Percentiles rank a stretch among this genome's conserved stretches.
These are phyloP conservation scores for Eospalax fontanierii DNA, from an alignment of 2,797 vertebrate species.

Conservation along the genomic window DNA sequence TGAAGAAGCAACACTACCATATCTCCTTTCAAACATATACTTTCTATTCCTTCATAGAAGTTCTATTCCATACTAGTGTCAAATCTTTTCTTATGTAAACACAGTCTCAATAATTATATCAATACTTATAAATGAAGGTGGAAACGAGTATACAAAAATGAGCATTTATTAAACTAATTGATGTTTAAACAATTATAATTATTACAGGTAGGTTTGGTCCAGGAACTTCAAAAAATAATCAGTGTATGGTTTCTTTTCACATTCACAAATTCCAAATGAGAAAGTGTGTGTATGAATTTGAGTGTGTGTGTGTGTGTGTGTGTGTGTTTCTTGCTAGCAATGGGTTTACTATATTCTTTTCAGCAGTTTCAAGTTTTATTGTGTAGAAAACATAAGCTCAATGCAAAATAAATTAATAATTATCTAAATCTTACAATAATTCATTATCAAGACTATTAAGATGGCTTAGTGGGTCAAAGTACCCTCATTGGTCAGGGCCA, in stretches of 20 bases:
- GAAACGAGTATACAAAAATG: neutral
- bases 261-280: neutral
- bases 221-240: neutral
- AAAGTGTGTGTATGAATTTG: neutral
- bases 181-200: constrained; percentile 26
- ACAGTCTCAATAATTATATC: neutral
- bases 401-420: constrained; percentile 41
- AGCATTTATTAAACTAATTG: neutral
- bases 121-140: neutral
- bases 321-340: neutral
- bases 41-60: constrained; percentile 22
- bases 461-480: neutral
- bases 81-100: neutral
- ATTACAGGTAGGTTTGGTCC: neutral
- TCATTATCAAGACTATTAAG: neutral
- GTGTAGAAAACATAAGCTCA: constrained; percentile 30
- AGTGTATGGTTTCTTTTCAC: neutral
- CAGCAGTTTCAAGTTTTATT: neutral
- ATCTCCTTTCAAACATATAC: neutral
- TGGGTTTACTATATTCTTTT: neutral
- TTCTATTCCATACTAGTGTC: neutral
- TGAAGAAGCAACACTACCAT: neutral
- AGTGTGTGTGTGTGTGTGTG: neutral
- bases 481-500: neutral
- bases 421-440: neutral